Conservation (phyloP, 2,113 vertebrate genomes). For the Pygoscelis antarcticus region DNA sequence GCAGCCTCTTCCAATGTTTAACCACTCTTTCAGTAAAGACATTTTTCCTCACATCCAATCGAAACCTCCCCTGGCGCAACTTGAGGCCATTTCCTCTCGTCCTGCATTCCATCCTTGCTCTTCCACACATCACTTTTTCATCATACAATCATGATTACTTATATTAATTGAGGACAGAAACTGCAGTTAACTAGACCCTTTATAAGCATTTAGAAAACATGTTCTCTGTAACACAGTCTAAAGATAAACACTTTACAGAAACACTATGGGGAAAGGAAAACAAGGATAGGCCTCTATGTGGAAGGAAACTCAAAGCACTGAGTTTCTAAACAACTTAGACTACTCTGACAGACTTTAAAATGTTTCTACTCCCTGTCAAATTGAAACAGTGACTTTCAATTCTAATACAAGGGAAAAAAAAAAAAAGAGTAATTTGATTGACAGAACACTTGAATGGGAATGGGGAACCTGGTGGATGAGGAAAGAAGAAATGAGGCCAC, state of each 20-base stretch:
- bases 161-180: not conserved
- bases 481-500: not conserved
- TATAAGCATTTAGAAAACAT: not conserved
- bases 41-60: no score
- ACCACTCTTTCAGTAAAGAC: no score
- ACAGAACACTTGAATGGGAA: not conserved
- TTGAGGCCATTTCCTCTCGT: no score
- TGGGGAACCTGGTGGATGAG: not conserved
- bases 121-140: not conserved
- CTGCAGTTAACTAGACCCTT: not conserved
- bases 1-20: no score
- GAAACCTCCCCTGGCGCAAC: no score
- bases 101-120: not conserved
- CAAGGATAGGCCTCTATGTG: not conserved
- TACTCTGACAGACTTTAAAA: not conserved
- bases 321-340: not conserved
- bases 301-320: not conserved
- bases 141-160: not conserved
- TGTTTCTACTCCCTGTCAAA: not conserved
- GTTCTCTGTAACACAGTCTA: not conserved
- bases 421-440: not conserved
- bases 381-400: not conserved
- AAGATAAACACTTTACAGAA: not conserved
- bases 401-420: not conserved
- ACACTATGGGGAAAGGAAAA: not conserved